A percentile compares a stretch with the other conserved stretches of the same genome.
phyloP scores from a whole-genome alignment of 2,797 vertebrate genomes.

The Champsocephalus esox region DNA sequence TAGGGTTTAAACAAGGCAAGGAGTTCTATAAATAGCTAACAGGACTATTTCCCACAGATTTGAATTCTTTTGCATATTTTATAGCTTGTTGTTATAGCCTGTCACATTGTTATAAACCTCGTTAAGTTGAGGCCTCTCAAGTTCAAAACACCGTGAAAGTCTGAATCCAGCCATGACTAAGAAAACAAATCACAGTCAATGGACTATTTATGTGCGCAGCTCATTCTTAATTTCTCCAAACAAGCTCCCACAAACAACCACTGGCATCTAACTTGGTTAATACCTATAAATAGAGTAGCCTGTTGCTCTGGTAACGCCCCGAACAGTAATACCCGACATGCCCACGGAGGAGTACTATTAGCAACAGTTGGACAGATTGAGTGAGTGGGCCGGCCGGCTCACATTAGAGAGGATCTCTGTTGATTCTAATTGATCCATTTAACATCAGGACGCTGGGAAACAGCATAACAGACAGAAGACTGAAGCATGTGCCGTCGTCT shows the following conservation, averaged over 20 bases:
- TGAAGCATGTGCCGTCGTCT: constrained; percentile 22
- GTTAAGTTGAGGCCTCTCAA: constrained; percentile 10
- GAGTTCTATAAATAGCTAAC: neutral
- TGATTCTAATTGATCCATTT: constrained; percentile 70
- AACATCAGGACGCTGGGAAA: constrained; percentile 43
- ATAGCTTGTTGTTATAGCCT: neutral
- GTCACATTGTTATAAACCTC: neutral
- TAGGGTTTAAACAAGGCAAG: constrained; percentile 20
- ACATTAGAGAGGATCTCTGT: constrained; percentile 62
- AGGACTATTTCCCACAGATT: constrained; percentile 5
- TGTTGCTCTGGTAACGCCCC: constrained; percentile 66
- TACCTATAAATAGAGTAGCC: constrained; percentile 64
- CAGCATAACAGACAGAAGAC: constrained; percentile 16
- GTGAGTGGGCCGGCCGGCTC: constrained; percentile 56
- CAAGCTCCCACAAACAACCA: constrained; percentile 43
- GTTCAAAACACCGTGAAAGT: constrained; percentile 20
- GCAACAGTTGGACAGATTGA: constrained; percentile 58
- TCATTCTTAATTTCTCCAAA: constrained; percentile 38
- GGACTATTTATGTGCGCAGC: neutral
- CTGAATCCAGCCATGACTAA: constrained; percentile 31
- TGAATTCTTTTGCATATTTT: constrained; percentile 8
- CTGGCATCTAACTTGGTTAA: constrained; percentile 58
- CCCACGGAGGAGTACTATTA: constrained; percentile 49
- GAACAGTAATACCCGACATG: constrained; percentile 40
- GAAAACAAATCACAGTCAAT: constrained; percentile 34